Base-by-base conservation (phyloP, 2,888 invertebrate species). In the Nebria salina region DNA sequence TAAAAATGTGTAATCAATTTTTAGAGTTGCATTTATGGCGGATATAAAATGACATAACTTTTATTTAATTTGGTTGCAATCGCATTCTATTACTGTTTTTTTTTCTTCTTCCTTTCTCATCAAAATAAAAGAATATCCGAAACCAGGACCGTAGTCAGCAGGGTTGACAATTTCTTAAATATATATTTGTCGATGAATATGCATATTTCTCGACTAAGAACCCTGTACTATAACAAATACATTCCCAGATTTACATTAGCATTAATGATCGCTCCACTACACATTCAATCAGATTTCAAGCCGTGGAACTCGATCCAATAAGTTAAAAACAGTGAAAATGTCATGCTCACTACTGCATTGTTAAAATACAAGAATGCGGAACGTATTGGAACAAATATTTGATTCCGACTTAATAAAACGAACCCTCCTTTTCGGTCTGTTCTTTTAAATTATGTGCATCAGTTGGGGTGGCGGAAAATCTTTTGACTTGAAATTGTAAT, bases 1-100 rank as follows among this genome's bases (percentile, higher is more conserved):
- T 80, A 80, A 80, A 80, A 75, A 25, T 64, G 13, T 54, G 80
- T 70, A 80, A 80, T 80, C 80, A 75, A 80, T 80, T 80, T 80
- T 80, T 80, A 80, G 65, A 68, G 75, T 66, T 75, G 75, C 64
- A 75, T 75, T 80, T 75, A 70, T 80, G 65, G 70, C 15, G n/a
- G 70, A 13, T 11, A 70, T 80, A 75, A 80, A 80, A 75, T 65
- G 70, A 34, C 68, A 80, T 75, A 70, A 80, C 75, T 80, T 80
- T 80, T 75, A 80, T 80, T 75, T 80, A 80, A 80, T 80, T 80
- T 75, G 42, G 54, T 75, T 25, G 72, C 72, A 9, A 20, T 64
- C 75, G 70, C 64, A 75, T 65, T 64, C 41, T 65, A 65, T 26
- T 73, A 34, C 66, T 11, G 34, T 78, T 20, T 42, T 74, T 74